A percentile compares a stretch with the other conserved stretches of the same genome.
These are phyloP conservation scores for Rhinogobius similis DNA, from an alignment of 2,113 vertebrate genomes.

Conservation along the genomic window DNA sequence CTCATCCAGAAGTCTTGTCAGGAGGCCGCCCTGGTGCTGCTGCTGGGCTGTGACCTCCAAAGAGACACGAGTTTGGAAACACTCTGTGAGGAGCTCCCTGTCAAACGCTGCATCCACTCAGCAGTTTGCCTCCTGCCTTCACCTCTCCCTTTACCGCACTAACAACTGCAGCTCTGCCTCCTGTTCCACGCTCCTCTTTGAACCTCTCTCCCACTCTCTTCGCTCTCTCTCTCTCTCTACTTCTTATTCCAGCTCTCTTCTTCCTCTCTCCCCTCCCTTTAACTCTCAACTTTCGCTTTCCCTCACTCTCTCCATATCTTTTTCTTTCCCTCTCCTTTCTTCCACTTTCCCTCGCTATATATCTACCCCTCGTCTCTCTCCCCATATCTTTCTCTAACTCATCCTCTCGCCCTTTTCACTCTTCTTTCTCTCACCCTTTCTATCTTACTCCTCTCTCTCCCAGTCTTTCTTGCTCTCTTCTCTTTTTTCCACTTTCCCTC, in stretches of 20 bases:
- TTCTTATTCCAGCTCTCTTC: too few species aligned
- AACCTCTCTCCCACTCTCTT: background rate
- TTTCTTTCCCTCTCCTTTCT: too few species aligned
- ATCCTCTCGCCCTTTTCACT: too few species aligned
- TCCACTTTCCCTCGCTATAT: too few species aligned
- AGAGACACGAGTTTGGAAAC: conserved; percentile 10
- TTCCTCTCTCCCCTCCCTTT: too few species aligned
- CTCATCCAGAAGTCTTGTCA: background rate
- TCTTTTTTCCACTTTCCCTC: too few species aligned
- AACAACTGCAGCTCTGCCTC: conserved; percentile 15
- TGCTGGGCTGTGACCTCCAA: conserved; percentile 21
- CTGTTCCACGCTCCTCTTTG: conserved; percentile 10
- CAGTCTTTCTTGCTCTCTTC: too few species aligned
- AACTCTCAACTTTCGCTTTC: too few species aligned
- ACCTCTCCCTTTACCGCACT: conserved; percentile 24
- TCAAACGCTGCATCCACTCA: conserved; percentile 45
- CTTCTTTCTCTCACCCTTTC: too few species aligned
- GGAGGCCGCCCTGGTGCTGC: background rate
- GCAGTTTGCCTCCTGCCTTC: conserved; percentile 45
- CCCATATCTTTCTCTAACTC: too few species aligned
- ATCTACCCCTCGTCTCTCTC: too few species aligned
- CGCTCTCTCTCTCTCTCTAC: background rate
- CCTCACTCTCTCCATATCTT: background rate
- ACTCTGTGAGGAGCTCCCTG: conserved; percentile 12
- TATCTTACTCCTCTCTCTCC: background rate